These are phyloP conservation scores for Pseudopleuronectes americanus DNA, from an alignment of 2,797 vertebrate species.

Conservation along the genomic window DNA sequence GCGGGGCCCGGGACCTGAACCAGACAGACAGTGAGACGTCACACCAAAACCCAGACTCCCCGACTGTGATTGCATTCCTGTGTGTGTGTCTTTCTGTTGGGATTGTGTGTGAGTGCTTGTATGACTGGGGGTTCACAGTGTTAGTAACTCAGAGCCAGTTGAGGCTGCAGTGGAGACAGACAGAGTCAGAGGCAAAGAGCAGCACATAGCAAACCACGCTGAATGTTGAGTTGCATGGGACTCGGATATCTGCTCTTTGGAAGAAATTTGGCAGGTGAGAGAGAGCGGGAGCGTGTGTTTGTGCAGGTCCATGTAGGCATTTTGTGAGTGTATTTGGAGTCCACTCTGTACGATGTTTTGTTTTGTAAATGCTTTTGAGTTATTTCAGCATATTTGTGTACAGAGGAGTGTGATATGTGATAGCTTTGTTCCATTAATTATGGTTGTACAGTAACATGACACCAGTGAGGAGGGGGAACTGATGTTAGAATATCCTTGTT, in stretches of 20 bases:
- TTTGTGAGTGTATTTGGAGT: neutral
- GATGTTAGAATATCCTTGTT: conserved; percentile 38
- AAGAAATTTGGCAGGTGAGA: conserved; percentile 64
- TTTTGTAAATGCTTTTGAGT: conserved; percentile 9
- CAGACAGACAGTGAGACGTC: conserved; percentile 78
- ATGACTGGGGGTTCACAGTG: conserved; percentile 61
- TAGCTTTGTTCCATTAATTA: conserved; percentile 2
- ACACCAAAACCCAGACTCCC: conserved; percentile 70
- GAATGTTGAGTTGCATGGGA: conserved; percentile 52
- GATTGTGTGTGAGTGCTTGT: conserved; percentile 9
- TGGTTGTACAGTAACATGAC: neutral
- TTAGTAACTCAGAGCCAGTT: conserved; percentile 71
- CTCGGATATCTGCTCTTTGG: conserved; percentile 51
- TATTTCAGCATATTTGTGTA: neutral
- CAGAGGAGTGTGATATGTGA: neutral
- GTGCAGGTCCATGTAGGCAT: neutral
- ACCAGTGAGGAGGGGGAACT: conserved; percentile 20
- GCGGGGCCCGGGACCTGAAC: conserved; percentile 61
- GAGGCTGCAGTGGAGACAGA: conserved; percentile 68
- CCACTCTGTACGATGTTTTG: neutral
- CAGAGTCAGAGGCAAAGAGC: conserved; percentile 61
- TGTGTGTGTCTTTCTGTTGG: conserved; percentile 42
- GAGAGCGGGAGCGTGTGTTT: conserved; percentile 5
- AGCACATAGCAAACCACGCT: conserved; percentile 49
- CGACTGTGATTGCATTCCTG: conserved; percentile 54